Evolutionary conservation across 2,888 invertebrate genomes (phyloP).

Genomic region (Hypolimnas misippus): DNA sequence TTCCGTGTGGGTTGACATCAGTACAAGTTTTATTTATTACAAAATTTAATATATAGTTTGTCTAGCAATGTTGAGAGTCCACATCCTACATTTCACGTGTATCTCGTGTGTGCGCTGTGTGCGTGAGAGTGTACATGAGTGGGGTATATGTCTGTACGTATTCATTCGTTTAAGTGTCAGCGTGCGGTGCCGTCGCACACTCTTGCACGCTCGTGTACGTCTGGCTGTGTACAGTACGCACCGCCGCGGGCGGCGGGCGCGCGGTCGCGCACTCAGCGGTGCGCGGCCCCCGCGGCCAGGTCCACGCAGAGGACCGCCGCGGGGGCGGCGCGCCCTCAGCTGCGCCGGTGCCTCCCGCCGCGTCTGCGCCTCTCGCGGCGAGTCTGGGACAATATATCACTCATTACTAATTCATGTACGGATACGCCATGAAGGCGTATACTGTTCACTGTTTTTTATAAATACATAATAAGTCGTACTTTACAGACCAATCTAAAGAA

Average conservation of each 20-base stretch:
- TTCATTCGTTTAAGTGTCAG: too few species aligned
- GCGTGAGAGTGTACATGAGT: not conserved
- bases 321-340: slow-evolving; percentile 83
- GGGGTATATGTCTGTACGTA: too few species aligned
- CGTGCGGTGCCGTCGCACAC: too few species aligned
- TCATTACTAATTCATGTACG: not conserved
- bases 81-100: too few species aligned
- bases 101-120: not conserved
- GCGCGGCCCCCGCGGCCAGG: slow-evolving; percentile 74
- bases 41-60: too few species aligned
- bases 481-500: too few species aligned
- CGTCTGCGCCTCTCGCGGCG: slow-evolving; percentile 70
- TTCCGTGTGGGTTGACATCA: too few species aligned
- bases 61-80: too few species aligned
- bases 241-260: slow-evolving; percentile 11
- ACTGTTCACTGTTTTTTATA: too few species aligned
- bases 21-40: too few species aligned
- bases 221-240: not conserved
- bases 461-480: too few species aligned
- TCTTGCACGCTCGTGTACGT: too few species aligned
- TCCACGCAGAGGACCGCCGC: slow-evolving; percentile 76
- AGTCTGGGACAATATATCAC: slow-evolving; percentile 43
- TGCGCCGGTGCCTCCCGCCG: slow-evolving; percentile 62
- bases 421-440: not conserved
- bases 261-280: slow-evolving; percentile 45